Percentiles rank a stretch among this genome's conserved stretches.
phyloP scores from a whole-genome alignment of 2,888 invertebrate genomes.

The Pristionchus entomophagus region DNA sequence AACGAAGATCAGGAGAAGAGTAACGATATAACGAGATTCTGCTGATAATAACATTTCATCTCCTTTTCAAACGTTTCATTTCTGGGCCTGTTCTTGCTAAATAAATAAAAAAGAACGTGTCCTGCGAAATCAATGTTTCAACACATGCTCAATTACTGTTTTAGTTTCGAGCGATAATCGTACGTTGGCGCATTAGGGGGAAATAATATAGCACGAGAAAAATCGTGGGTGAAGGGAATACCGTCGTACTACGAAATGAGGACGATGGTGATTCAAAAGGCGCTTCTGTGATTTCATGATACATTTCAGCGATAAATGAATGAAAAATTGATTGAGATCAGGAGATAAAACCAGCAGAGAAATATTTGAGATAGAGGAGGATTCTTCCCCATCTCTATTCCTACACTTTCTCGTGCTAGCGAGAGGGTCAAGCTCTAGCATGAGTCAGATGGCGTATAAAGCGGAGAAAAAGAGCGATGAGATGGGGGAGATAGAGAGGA shows the following conservation, averaged over 20 bases:
- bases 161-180: too few species aligned
- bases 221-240: neutral
- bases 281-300: neutral
- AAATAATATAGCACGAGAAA: too few species aligned
- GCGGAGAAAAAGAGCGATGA: neutral
- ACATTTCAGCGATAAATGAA: too few species aligned
- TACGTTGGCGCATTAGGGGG: too few species aligned
- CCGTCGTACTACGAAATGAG: neutral
- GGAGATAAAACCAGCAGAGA: neutral
- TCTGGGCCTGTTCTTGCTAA: too few species aligned
- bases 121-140: too few species aligned
- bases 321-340: neutral
- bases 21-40: neutral
- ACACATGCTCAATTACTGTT: too few species aligned
- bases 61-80: too few species aligned
- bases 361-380: neutral
- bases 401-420: neutral
- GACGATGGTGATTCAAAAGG: neutral
- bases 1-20: neutral
- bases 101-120: too few species aligned
- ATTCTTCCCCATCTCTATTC: neutral
- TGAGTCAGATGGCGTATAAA: conserved; percentile 1
- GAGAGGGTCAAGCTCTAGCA: conserved; percentile 25
- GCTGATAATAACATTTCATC: too few species aligned
- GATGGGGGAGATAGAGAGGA: neutral